phyloP scores from a whole-genome alignment of 2,113 vertebrate genomes.

The Podarcis cretensis region DNA sequence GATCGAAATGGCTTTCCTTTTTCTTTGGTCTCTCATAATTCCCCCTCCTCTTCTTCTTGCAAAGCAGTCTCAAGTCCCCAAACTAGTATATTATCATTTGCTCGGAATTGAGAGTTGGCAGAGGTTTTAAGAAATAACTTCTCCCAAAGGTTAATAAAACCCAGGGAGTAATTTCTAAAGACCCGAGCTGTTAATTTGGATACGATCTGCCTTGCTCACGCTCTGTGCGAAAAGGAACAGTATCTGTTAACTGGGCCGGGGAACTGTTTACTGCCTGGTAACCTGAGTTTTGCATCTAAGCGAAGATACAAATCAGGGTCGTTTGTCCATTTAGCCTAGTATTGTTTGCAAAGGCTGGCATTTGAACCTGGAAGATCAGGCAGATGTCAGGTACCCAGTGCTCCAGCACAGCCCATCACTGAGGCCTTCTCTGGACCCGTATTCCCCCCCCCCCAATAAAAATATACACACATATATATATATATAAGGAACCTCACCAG shows the following conservation, averaged over 20 bases:
- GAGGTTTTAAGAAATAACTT: constrained; percentile 72
- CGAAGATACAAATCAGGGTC: no score
- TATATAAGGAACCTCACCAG: no score
- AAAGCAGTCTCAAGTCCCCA: constrained; percentile 64
- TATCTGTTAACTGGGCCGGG: constrained; percentile 34
- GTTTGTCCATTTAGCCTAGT: no score
- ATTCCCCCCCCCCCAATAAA: no score
- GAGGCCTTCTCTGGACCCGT: no score
- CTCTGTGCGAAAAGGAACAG: constrained; percentile 23
- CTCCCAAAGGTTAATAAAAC: constrained; percentile 65
- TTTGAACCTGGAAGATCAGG: no score
- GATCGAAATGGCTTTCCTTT: constrained; percentile 62
- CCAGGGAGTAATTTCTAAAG: constrained; percentile 65
- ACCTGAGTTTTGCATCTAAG: not conserved
- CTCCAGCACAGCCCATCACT: no score
- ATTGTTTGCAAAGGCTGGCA: no score
- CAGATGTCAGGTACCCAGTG: no score
- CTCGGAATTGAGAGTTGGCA: constrained; percentile 67
- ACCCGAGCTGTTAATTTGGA: constrained; percentile 65
- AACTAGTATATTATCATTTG: constrained; percentile 71
- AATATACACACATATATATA: no score
- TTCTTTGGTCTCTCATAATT: constrained; percentile 7
- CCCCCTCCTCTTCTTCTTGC: constrained; percentile 29
- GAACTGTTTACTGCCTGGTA: not conserved
- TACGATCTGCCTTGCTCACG: constrained; percentile 12